These are phyloP conservation scores for Bombyx mandarina DNA, from an alignment of 1,140 invertebrate species.

Conservation along the genomic window DNA sequence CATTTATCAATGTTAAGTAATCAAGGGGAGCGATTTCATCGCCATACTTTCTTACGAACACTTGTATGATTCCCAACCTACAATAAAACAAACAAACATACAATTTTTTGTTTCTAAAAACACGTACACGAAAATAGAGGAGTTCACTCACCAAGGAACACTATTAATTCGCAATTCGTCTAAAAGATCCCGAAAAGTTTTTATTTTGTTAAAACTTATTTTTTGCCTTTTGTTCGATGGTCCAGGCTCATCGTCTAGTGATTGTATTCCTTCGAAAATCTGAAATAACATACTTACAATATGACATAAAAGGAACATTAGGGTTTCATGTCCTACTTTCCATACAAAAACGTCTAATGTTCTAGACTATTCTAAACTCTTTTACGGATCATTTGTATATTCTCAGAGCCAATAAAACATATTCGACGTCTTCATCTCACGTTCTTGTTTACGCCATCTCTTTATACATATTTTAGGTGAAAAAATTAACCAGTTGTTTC, in stretches of 20 bases:
- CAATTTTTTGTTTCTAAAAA: conserved; percentile 1
- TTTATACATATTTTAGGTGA: no score
- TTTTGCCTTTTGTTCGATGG: conserved; percentile 33
- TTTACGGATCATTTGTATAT: no score
- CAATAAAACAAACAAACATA: conserved; percentile 14
- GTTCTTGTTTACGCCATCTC: no score
- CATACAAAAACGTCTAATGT: no score
- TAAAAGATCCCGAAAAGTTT: conserved; percentile 42
- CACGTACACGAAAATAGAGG: background rate
- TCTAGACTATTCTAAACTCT: no score
- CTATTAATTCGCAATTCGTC: conserved; percentile 35
- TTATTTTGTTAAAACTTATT: conserved; percentile 36
- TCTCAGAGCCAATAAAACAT: no score
- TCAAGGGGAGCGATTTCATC: conserved; percentile 22
- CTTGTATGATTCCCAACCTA: conserved; percentile 43
- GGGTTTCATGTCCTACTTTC: no score
- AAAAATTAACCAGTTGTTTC: no score
- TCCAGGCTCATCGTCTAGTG: conserved; percentile 13
- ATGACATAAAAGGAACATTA: no score
- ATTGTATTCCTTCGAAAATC: conserved; percentile 1
- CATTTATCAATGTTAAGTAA: conserved; percentile 25
- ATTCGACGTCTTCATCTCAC: no score
- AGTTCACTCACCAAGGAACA: conserved; percentile 44
- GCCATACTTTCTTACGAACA: conserved; percentile 43
- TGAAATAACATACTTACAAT: background rate